Conservation (phyloP, 2,888 invertebrate genomes). For the Lacanobia wlatinum region DNA sequence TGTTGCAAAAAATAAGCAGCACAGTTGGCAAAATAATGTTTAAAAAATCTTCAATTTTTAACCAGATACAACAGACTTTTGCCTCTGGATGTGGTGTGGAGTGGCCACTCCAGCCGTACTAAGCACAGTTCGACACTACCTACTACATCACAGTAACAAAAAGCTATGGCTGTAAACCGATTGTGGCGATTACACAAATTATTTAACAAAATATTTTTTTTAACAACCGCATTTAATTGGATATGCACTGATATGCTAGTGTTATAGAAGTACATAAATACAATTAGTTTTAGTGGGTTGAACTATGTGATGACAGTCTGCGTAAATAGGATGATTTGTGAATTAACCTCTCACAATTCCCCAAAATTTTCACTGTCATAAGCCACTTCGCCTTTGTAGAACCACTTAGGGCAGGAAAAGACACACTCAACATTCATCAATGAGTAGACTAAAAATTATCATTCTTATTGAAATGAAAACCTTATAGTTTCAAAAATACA, state of each 20-base stretch:
- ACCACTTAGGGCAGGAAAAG: neutral
- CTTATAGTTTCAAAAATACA: neutral
- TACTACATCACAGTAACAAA: neutral
- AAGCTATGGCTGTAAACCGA: neutral
- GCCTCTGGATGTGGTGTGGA: too few species aligned
- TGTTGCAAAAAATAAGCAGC: too few species aligned
- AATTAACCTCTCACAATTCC: neutral
- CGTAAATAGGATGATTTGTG: too few species aligned
- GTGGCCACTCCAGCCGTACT: neutral
- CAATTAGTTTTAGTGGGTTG: too few species aligned
- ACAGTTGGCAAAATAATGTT: too few species aligned
- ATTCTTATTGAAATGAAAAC: neutral
- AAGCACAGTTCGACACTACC: neutral
- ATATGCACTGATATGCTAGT: too few species aligned
- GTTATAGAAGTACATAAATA: too few species aligned
- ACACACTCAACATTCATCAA: neutral
- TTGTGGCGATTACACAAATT: too few species aligned
- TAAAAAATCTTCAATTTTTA: neutral
- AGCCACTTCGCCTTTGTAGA: neutral
- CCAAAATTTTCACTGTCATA: neutral
- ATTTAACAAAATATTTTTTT: too few species aligned
- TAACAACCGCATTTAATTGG: too few species aligned
- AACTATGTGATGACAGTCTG: too few species aligned
- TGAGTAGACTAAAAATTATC: neutral
- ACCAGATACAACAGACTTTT: too few species aligned